A percentile compares a stretch with the other conserved stretches of the same genome.
Conservation (phyloP, 2,888 invertebrate species). For the Pseudococcus longispinus region DNA sequence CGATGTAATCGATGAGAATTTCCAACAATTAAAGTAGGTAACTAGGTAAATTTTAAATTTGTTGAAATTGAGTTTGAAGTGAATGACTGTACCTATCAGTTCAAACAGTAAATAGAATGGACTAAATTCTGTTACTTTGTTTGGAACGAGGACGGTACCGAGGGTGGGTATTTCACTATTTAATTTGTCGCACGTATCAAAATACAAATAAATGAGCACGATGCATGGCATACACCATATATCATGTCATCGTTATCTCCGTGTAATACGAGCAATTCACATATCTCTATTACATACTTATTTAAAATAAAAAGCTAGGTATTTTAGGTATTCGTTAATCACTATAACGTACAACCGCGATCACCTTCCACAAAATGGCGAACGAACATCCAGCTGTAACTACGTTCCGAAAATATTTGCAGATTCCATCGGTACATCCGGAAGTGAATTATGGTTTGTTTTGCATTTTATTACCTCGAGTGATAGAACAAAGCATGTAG, state of each 20-base stretch:
- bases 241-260: not conserved
- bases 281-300: not conserved
- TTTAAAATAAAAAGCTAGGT: not conserved
- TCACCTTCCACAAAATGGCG: not conserved
- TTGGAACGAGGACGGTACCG: too few relatives aligned
- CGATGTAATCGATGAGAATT: too few relatives aligned
- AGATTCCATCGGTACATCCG: slow-evolving; percentile 88
- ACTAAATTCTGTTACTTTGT: too few relatives aligned
- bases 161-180: too few relatives aligned
- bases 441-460: slow-evolving; percentile 81
- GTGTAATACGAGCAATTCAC: not conserved
- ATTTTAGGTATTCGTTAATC: not conserved
- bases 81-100: too few relatives aligned
- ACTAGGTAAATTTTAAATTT: too few relatives aligned
- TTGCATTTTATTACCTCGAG: too few relatives aligned
- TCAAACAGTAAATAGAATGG: too few relatives aligned
- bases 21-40: too few relatives aligned
- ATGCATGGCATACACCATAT: not conserved
- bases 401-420: slow-evolving; percentile 83
- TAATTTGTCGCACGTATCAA: not conserved
- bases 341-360: too few relatives aligned
- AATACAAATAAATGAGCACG: not conserved
- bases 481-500: too few relatives aligned
- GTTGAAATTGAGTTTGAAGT: too few relatives aligned
- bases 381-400: slow-evolving; percentile 67